Evolutionary conservation across 1,140 invertebrate genomes (phyloP).

Genomic region (Megalopta genalis): DNA sequence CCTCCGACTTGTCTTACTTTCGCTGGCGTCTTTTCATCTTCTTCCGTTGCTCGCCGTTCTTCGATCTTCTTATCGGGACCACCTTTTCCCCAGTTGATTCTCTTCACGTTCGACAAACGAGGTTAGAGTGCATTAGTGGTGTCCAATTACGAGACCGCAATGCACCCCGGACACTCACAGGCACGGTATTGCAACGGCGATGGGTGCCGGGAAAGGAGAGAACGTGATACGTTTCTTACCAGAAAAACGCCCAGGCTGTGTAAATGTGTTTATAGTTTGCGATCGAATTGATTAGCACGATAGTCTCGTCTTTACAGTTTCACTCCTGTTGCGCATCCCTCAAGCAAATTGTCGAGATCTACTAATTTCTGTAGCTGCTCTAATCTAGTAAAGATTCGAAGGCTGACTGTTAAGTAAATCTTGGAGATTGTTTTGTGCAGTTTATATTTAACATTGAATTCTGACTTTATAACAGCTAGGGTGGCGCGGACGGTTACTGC

Average conservation of each 20-base stretch:
- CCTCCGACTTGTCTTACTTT: no score
- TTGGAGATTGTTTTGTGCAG: no score
- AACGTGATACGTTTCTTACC: slow-evolving; percentile 1
- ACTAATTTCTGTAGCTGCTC: no score
- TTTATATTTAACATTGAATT: no score
- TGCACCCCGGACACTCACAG: slow-evolving; percentile 33
- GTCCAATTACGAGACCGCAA: slow-evolving; percentile 55
- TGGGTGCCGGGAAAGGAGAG: neutral
- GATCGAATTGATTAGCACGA: neutral
- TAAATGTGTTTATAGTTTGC: neutral
- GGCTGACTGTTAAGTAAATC: no score
- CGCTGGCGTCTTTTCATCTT: neutral
- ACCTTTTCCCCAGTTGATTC: slow-evolving; percentile 49
- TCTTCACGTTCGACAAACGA: slow-evolving; percentile 60
- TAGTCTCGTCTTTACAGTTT: neutral
- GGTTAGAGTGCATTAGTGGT: slow-evolving; percentile 62
- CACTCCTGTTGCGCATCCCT: no score
- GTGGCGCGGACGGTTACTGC: no score
- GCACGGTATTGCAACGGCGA: slow-evolving; percentile 31
- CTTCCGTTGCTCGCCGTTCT: neutral
- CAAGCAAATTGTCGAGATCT: no score
- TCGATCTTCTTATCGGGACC: slow-evolving; percentile 5
- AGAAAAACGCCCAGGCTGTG: neutral
- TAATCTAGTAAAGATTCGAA: no score
- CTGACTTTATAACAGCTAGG: no score